Percentiles rank a stretch among this genome's conserved stretches.
Conservation (phyloP, 30 jellyfish, hydroid and myxozoan species). For the Aurelia aurita region DNA sequence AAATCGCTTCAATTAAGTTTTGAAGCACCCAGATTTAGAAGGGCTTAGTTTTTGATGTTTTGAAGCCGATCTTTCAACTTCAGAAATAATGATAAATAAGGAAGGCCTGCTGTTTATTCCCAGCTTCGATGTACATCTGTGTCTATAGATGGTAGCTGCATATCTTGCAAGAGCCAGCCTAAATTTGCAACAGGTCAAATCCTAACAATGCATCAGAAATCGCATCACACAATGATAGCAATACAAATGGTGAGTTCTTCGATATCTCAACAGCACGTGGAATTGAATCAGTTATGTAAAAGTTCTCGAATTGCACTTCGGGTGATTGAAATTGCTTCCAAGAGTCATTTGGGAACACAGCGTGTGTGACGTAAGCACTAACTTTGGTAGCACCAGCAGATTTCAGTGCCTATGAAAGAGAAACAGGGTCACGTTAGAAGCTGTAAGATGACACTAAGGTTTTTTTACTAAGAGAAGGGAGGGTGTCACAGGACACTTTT, state of each 20-base stretch:
- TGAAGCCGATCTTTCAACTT: no score
- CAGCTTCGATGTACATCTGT: no score
- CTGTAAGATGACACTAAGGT: no score
- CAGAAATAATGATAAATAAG: no score
- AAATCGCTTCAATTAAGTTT: no score
- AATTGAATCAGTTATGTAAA: slow-evolving; percentile 93
- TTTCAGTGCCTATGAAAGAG: slow-evolving; percentile 66
- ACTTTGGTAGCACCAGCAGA: slow-evolving; percentile 81
- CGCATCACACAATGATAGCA: slow-evolving; percentile 88
- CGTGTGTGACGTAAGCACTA: slow-evolving; percentile 89
- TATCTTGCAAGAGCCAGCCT: no score
- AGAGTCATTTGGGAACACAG: slow-evolving; percentile 95
- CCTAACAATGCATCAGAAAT: slow-evolving; percentile 81
- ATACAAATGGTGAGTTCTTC: slow-evolving; percentile 59
- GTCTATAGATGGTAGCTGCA: no score
- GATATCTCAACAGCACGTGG: slow-evolving; percentile 93
- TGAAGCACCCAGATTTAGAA: no score
- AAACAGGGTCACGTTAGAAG: neutral
- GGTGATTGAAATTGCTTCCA: slow-evolving; percentile 82
- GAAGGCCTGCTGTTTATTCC: no score
- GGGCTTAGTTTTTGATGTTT: no score
- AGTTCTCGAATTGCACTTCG: slow-evolving; percentile 69
- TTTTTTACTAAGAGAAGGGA: no score
- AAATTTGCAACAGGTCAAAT: slow-evolving; percentile 44
- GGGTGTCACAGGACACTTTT: no score